phyloP scores from a whole-genome alignment of 2,888 invertebrate species.

The Craniophora ligustri region DNA sequence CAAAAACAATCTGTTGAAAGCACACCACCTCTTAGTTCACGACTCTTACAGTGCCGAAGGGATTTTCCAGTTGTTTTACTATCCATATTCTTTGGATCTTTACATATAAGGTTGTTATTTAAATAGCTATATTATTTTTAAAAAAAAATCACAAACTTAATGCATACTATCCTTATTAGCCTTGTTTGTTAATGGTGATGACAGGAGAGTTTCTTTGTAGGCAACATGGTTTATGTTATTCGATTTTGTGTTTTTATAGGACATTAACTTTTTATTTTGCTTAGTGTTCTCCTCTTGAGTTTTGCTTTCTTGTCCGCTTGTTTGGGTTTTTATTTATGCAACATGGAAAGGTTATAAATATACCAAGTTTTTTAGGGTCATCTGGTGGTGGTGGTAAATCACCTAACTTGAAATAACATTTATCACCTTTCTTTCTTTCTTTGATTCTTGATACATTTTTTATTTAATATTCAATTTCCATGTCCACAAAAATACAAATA shows the following conservation, averaged over 20 bases:
- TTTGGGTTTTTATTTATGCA: constrained; percentile 10
- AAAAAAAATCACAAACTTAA: constrained; percentile 31
- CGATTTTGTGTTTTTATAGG: background rate
- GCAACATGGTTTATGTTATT: background rate
- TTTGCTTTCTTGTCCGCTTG: background rate
- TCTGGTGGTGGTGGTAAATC: constrained; percentile 14
- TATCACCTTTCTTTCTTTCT: constrained; percentile 19
- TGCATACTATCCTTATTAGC: constrained; percentile 17
- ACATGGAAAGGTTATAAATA: constrained; percentile 36
- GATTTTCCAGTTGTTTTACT: constrained; percentile 39
- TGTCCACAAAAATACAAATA: constrained; percentile 12
- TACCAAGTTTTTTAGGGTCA: constrained; percentile 17
- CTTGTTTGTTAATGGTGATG: background rate
- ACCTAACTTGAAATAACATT: constrained; percentile 29
- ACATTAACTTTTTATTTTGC: background rate
- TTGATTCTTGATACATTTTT: constrained; percentile 26
- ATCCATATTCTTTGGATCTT: too few species aligned
- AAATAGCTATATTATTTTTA: too few species aligned
- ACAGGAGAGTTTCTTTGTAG: constrained; percentile 7
- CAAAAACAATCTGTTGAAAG: constrained; percentile 87
- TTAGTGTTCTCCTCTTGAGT: background rate
- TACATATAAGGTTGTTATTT: too few species aligned
- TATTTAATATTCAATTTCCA: background rate
- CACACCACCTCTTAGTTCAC: constrained; percentile 85
- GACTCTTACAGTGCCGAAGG: constrained; percentile 68